Percentiles rank a stretch among this genome's conserved stretches.
phyloP scores from a whole-genome alignment of 1,140 invertebrate species.

The Drosophila bifasciata region DNA sequence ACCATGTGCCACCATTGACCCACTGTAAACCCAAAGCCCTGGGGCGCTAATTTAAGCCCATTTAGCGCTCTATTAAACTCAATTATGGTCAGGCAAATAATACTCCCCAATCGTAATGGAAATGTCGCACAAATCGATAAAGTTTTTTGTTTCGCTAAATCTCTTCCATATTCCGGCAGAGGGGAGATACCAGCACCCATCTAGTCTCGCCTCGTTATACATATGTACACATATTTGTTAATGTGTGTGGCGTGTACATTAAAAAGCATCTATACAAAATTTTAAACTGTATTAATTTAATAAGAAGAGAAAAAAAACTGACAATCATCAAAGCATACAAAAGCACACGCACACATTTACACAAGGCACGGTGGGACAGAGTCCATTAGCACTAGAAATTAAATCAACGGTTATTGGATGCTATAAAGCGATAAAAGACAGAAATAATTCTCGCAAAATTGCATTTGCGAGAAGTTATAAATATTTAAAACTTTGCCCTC shows the following conservation, averaged over 20 bases:
- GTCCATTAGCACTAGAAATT: no score
- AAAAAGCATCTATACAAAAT: constrained; percentile 68
- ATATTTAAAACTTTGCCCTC: no score
- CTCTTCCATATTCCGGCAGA: not conserved
- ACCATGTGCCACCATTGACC: not conserved
- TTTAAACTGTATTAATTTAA: constrained; percentile 68
- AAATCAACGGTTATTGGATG: no score
- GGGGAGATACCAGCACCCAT: constrained; percentile 31
- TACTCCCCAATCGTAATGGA: not conserved
- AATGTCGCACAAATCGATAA: constrained; percentile 57
- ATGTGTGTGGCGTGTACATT: constrained; percentile 31
- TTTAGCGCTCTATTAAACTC: constrained; percentile 80
- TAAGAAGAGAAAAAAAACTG: constrained; percentile 56
- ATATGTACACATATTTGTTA: not conserved
- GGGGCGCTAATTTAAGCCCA: constrained; percentile 73
- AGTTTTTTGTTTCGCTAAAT: constrained; percentile 22
- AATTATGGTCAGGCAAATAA: constrained; percentile 59
- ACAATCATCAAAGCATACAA: constrained; percentile 59
- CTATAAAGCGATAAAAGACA: no score
- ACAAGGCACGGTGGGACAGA: constrained; percentile 10
- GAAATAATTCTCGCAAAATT: no score
- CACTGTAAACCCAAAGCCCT: constrained; percentile 36
- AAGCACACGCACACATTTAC: constrained; percentile 23
- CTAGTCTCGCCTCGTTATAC: constrained; percentile 16
- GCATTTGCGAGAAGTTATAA: no score